Percentiles rank a stretch among this genome's conserved stretches.
Evolutionary conservation across 2,113 vertebrate genomes (phyloP).

Genomic region (Tricholaema leucomelas): DNA sequence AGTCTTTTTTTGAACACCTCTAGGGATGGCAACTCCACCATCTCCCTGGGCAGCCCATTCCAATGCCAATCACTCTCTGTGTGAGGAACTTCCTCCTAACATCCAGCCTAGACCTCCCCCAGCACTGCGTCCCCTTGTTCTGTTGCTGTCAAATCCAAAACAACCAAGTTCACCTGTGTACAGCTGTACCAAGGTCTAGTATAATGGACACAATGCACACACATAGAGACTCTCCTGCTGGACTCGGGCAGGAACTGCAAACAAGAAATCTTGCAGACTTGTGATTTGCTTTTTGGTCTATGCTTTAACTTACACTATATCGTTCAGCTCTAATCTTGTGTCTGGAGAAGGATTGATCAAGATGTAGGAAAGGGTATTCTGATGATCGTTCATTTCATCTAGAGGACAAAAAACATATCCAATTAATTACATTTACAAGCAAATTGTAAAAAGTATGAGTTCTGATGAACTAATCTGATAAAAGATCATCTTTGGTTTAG

Average conservation of each 20-base stretch:
- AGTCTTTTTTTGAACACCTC: no score
- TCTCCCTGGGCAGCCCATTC: no score
- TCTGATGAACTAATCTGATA: not conserved
- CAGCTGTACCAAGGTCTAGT: no score
- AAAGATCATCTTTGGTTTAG: not conserved
- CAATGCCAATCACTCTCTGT: no score
- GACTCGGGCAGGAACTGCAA: not conserved
- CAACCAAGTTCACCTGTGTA: no score
- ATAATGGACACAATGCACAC: no score
- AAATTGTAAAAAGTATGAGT: not conserved
- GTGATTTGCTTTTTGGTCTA: not conserved
- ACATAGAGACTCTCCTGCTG: no score
- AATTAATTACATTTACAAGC: not conserved
- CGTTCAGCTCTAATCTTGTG: slow-evolving; percentile 91
- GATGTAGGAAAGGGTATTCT: slow-evolving; percentile 94
- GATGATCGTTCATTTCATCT: slow-evolving; percentile 97
- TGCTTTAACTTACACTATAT: slow-evolving; percentile 87
- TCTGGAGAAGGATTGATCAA: slow-evolving; percentile 94
- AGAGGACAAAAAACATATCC: slow-evolving; percentile 40
- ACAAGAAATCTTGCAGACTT: not conserved
- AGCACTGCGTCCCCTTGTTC: no score
- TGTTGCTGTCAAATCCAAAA: no score
- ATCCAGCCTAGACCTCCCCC: no score
- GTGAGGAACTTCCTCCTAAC: no score
- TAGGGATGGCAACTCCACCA: no score